A percentile compares a stretch with the other conserved stretches of the same genome.
Conservation (phyloP, 2,113 vertebrate genomes). For the Indri indri region DNA sequence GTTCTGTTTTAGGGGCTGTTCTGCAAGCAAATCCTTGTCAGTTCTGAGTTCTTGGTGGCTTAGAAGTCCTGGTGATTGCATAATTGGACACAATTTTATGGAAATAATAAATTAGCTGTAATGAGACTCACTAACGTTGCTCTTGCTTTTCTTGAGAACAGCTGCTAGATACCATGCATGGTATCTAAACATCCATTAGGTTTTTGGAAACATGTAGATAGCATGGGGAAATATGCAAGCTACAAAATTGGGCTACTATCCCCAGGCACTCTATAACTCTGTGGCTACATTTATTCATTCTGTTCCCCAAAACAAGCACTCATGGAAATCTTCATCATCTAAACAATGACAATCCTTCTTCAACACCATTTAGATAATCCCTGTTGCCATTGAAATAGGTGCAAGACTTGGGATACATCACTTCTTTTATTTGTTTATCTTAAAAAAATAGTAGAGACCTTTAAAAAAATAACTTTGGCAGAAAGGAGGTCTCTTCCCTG, state of each 20-base stretch:
- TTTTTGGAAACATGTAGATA: background rate
- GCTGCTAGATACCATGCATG: background rate
- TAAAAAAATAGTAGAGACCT: background rate
- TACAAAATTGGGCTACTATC: background rate
- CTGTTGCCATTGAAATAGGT: background rate
- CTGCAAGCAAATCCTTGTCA: background rate
- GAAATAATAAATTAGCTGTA: conserved; percentile 6
- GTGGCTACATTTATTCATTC: background rate
- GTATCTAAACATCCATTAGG: background rate
- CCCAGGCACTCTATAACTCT: background rate
- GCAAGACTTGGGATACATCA: background rate
- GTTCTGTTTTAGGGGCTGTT: background rate
- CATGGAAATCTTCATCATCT: background rate
- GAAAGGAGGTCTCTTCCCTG: background rate
- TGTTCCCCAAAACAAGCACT: background rate
- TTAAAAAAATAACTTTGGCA: background rate
- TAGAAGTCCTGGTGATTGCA: background rate
- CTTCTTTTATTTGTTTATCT: background rate
- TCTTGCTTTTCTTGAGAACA: background rate
- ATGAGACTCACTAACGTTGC: background rate
- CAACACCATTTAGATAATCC: background rate
- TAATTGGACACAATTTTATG: background rate
- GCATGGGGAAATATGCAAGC: background rate
- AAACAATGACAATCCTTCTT: background rate
- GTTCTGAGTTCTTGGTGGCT: background rate